Base-by-base conservation (phyloP, 2,113 vertebrate genomes). In the Catharus fuscescens region DNA sequence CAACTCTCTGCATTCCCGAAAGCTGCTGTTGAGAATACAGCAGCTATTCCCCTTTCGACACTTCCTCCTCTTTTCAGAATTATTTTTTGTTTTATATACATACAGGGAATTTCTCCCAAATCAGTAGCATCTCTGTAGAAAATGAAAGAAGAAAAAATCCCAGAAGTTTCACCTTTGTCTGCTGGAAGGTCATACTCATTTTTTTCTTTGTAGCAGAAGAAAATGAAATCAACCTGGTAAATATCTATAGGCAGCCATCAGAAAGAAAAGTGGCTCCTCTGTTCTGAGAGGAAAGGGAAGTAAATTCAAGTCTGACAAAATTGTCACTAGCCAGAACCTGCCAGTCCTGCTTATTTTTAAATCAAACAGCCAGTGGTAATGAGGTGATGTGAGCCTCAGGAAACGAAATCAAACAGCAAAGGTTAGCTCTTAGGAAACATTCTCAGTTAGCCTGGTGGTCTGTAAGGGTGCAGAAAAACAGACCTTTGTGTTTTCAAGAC, bases 221-320 rank as follows among this genome's bases (percentile, higher is more conserved):
- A 96, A 95, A 95, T 89, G 42, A 88, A 96, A 93, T 96, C 44
- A 84, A 73, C 76, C 80, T 93, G 88, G 80, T 90, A 95, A 96
- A 92, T 92, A 94, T 76, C 92, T 86, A 89, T 74, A 92, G 77
- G 69, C 53, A 90, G 69, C 60, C 47, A 93, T 92, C 88, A 88
- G 74, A 90, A 95, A 95, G 88, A 95, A 96, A 93, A 97, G 88
- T 89, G 94, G 52, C 65, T 91, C 31, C 72, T 91, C 69, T 93
- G 65, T 92, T 96, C 77, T 90, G 34, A 87, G 74, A 72, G 64
- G 71, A 92, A 92, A 61, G 40, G 42, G 86, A 90, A 93, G 90
- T 83, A 88, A 94, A 92, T 92, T 88, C 64, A 86, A 93, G 65
- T 48, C 85, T 92, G 92, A 93, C 62, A 90, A 77, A 95, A 87